Base-by-base conservation (phyloP, 1,140 invertebrate species). In the Cyphomyrmex costatus region DNA sequence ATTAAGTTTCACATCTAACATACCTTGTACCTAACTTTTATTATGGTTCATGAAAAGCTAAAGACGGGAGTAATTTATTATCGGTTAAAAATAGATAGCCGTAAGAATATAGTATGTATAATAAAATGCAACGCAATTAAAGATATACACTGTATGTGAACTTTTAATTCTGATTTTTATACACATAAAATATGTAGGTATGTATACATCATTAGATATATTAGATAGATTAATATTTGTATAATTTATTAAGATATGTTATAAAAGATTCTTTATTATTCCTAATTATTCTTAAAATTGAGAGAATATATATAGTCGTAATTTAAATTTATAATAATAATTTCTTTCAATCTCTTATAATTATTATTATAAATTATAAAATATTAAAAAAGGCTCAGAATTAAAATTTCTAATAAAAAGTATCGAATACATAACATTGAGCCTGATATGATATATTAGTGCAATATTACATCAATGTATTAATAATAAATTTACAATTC, bases 11-110 rank as follows among this genome's bases (percentile, higher is more conserved):
- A 14, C 53, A 8, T 21, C 36, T 82, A 82, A n/a, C 36, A 49
- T 49, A 83, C 12, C 63, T 80, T 27, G 63, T 42, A 42, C 36
- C 36, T 42, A 56, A 56, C 33, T 80, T 70, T 80, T 58, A 80
- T 80, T 56, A 42, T 10, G 7, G 36, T 3, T 24, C 21, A 61
- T 33, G 53, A 2, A 42, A 70, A 58, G 33, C 3, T 21, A 49
- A 61, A 53, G 6, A 21, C 21, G 19, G 19, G 30, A 65, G 10
- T 27, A 56, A 58, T 70, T 70, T 56, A 80, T 33, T 56, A 27
- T 56, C 33, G 16, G n/a, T 30, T 80, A 42, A 56, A 80, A 70
- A 24, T 70, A 70, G 33, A 53, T 30, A 36, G 30, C 2, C 21
- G n/a, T 58, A 24, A 21, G 5, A 79, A 68, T 68, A 42, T 56